Evolutionary conservation across 1,140 invertebrate species (phyloP).

Genomic region (Drosophila ohnishii): DNA sequence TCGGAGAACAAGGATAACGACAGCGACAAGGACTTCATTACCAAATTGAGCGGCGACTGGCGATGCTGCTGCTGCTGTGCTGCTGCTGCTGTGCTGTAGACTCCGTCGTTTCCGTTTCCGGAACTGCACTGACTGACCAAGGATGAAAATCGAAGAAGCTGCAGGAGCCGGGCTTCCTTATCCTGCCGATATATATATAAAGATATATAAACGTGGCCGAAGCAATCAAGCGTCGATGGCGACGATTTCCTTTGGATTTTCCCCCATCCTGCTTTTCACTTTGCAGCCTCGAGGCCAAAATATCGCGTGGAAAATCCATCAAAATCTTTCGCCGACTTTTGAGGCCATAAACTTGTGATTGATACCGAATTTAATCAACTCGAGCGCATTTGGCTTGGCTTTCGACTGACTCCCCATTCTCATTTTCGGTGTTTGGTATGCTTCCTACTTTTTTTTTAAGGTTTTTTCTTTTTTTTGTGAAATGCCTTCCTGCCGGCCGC

Average conservation of each 20-base stretch:
- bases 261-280: neutral
- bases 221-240: slow-evolving; percentile 72
- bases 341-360: slow-evolving; percentile 80
- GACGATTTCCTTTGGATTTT: slow-evolving; percentile 71
- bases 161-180: slow-evolving; percentile 50
- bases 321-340: slow-evolving; percentile 72
- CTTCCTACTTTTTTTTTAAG: neutral
- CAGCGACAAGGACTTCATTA: slow-evolving; percentile 72
- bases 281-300: slow-evolving; percentile 44
- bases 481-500: slow-evolving; percentile 24
- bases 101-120: slow-evolving; percentile 72
- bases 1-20: slow-evolving; percentile 35
- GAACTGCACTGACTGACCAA: slow-evolving; percentile 58
- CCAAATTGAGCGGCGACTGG: slow-evolving; percentile 76
- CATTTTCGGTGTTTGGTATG: slow-evolving; percentile 18
- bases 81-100: slow-evolving; percentile 42
- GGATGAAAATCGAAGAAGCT: slow-evolving; percentile 57
- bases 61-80: slow-evolving; percentile 21
- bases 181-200: slow-evolving; percentile 51
- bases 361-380: slow-evolving; percentile 80
- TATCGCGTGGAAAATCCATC: slow-evolving; percentile 72
- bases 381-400: slow-evolving; percentile 48
- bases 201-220: slow-evolving; percentile 76
- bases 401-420: slow-evolving; percentile 4
- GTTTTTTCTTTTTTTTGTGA: slow-evolving; percentile 3